Percentiles rank a stretch among this genome's conserved stretches.
Conservation (phyloP, 2,113 vertebrate species). For the Dicentrarchus labrax region DNA sequence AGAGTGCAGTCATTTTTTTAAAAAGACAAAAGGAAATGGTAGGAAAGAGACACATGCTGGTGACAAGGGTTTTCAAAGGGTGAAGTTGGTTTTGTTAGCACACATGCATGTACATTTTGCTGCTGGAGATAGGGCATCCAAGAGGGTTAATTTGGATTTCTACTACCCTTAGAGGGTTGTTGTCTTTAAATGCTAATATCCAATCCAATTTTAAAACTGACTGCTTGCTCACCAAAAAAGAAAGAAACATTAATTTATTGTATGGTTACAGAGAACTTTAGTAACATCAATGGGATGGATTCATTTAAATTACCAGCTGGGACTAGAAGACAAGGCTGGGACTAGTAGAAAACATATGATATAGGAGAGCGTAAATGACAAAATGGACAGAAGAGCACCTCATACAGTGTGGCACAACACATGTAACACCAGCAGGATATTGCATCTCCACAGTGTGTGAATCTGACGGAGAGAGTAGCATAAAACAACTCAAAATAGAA, state of each 20-base stretch:
- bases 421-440: conserved; percentile 23
- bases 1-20: conserved; percentile 57
- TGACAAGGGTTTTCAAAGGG: conserved; percentile 35
- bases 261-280: background rate
- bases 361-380: background rate
- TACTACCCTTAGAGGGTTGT: conserved; percentile 32
- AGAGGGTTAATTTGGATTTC: conserved; percentile 36
- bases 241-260: background rate
- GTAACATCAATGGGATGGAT: background rate
- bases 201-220: conserved; percentile 26
- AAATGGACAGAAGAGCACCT: conserved; percentile 7
- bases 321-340: background rate
- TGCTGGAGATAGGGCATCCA: conserved; percentile 40
- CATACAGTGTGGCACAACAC: conserved; percentile 12
- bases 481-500: conserved; percentile 53
- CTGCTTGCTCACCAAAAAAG: conserved; percentile 1
- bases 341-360: background rate
- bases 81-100: conserved; percentile 21
- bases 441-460: conserved; percentile 5
- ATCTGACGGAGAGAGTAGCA: conserved; percentile 26
- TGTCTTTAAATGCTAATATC: conserved; percentile 42
- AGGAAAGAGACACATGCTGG: conserved; percentile 29
- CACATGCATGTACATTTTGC: conserved; percentile 1
- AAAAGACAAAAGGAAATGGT: conserved; percentile 24
- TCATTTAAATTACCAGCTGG: background rate